Evolutionary conservation across 2,888 invertebrate species (phyloP), one percentile per base, ranked within the genome.

Genomic region (Escarpia spicata): DNA sequence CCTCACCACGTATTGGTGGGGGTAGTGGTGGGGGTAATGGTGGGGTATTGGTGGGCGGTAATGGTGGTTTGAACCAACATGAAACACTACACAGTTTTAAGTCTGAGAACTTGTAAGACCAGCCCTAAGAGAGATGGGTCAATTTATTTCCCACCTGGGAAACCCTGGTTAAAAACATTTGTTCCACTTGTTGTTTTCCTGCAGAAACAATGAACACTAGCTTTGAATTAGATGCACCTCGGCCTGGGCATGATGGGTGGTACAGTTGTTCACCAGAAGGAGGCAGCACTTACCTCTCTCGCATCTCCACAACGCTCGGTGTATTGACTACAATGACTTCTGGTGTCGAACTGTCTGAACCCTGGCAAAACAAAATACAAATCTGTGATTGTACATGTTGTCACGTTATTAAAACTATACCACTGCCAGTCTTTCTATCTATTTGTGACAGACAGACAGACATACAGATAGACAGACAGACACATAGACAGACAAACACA

Each of bases 251-350:
- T 8, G 75, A 15, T 1, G 75, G 75, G 26, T 75, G 75, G 75
- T 6, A 75, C 26, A 19, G 75, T 75, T 3, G 75, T 3, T 26
- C 26, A 75, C 75, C 52, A 12, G 4, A 3, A 75, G 4, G 43
- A 31, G 43, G 45, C 43, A 89, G 37, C 31, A 92, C 43, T 60
- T 93, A 95, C 95, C 95, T 95, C 92, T 95, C 95, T 93, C 95
- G 95, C 94, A 95, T 94, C 26, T 95, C 95, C 92, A 94, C 44
- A 0, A 95, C 95, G 43, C 95, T 94, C 44, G 94, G 94, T 92
- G 96, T 96, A 92, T 96, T 95, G 37, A 96, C 94, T 43, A 96
- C 93, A 45, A 95, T 95, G 26, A 95, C 95, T 31, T 75, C 75
- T 26, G 75, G 75, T 26, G 10, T 52, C 15, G 91, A 15, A 90